Conservation (phyloP, 1,140 invertebrate genomes). For the Heliconius himera region DNA sequence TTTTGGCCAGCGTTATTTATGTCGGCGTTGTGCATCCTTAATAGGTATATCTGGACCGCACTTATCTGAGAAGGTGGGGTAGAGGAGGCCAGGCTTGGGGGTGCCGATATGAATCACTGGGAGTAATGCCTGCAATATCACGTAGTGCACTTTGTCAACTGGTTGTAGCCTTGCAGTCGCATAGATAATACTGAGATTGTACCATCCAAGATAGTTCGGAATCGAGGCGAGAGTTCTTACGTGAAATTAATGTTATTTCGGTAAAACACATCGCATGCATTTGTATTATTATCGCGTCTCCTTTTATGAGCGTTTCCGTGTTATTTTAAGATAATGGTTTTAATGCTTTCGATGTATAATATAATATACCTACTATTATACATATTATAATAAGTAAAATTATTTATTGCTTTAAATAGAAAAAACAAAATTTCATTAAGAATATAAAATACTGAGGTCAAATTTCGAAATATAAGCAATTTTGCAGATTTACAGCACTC, state of each 20-base stretch:
- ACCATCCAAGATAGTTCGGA: constrained; percentile 60
- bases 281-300: constrained; percentile 16
- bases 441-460: constrained; percentile 1
- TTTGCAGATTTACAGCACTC: constrained; percentile 53
- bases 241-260: constrained; percentile 47
- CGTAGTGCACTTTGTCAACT: constrained; percentile 81
- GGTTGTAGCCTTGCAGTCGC: constrained; percentile 73
- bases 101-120: constrained; percentile 77
- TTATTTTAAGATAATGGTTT: constrained; percentile 1
- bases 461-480: constrained; percentile 39
- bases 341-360: background rate
- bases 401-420: background rate
- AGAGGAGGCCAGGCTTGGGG: constrained; percentile 50
- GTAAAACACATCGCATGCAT: constrained; percentile 27
- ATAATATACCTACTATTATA: background rate
- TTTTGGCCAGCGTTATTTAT: constrained; percentile 57
- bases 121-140: constrained; percentile 80
- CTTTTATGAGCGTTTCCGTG: constrained; percentile 2
- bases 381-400: too few relatives aligned
- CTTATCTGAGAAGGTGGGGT: constrained; percentile 68
- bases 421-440: background rate
- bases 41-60: constrained; percentile 75
- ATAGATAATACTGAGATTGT: constrained; percentile 77
- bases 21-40: constrained; percentile 64
- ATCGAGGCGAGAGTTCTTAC: constrained; percentile 47